phyloP scores from a whole-genome alignment of 2,888 invertebrate species.

The Megamerina dolium region DNA sequence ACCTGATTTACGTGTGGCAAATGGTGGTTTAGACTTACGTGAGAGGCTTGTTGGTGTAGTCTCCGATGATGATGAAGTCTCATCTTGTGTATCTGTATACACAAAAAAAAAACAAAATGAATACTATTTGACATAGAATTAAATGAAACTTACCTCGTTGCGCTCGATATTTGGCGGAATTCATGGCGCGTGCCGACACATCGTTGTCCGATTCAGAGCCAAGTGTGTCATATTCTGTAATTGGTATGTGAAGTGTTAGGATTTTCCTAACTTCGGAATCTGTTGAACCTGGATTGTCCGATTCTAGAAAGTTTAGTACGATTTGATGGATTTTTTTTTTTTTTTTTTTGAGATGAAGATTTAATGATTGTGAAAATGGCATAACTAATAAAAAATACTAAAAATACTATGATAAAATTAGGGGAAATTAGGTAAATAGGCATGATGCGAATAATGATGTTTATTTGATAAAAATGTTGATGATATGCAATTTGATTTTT shows the following conservation, averaged over 20 bases:
- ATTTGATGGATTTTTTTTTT: conserved; percentile 45
- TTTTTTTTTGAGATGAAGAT: conserved; percentile 13
- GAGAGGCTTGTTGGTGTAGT: conserved; percentile 64
- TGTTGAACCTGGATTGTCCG: conserved; percentile 91
- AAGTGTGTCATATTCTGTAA: conserved; percentile 86
- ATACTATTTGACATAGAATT: background rate
- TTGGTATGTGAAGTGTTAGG: conserved; percentile 85
- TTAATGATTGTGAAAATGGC: conserved; percentile 15
- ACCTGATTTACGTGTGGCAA: conserved; percentile 61
- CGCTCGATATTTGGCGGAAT: conserved; percentile 49
- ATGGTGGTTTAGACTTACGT: conserved; percentile 67
- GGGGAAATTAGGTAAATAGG: background rate
- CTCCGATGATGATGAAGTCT: conserved; percentile 73
- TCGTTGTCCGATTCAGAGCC: conserved; percentile 79
- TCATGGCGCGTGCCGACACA: conserved; percentile 60
- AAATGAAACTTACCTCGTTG: conserved; percentile 40
- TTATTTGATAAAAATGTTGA: too few relatives aligned
- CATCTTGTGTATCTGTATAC: conserved; percentile 60
- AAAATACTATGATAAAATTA: conserved; percentile 7
- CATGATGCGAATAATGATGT: too few relatives aligned
- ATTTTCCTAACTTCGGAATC: conserved; percentile 93
- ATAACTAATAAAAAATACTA: conserved; percentile 19
- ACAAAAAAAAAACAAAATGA: background rate
- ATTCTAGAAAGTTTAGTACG: conserved; percentile 62
- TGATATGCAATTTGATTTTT: too few relatives aligned